Percentiles rank a stretch among this genome's conserved stretches.
Conservation (phyloP, 2,888 invertebrate genomes). For the Nephrotoma appendiculata region DNA sequence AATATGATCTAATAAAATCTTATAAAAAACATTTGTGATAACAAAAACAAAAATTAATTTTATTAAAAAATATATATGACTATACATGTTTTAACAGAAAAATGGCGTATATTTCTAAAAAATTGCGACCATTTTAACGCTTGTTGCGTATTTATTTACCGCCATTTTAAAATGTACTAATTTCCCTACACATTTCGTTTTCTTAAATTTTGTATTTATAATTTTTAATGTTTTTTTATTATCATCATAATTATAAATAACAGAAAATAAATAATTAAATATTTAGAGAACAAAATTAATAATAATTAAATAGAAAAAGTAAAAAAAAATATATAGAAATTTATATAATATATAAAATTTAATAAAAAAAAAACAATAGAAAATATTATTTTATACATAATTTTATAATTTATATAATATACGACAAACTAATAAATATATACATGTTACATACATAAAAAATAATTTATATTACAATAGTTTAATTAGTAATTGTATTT, state of each 20-base stretch:
- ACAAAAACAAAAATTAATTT: background rate
- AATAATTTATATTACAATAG: background rate
- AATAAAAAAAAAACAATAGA: background rate
- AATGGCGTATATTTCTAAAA: background rate
- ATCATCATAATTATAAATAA: background rate
- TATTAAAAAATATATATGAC: background rate
- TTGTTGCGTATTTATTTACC: background rate
- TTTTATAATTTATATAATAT: background rate
- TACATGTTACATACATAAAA: background rate
- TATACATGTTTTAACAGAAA: background rate
- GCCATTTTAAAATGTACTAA: background rate
- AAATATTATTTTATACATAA: background rate
- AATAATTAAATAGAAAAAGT: background rate
- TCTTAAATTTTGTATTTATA: background rate
- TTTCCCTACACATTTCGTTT: background rate
- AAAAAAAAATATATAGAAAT: background rate
- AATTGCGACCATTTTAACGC: background rate
- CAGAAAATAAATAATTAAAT: background rate
- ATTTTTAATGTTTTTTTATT: background rate
- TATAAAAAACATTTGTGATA: background rate
- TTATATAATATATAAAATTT: background rate
- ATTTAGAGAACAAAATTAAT: background rate
- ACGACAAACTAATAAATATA: background rate
- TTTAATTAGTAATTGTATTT: background rate
- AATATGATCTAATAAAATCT: background rate